Percentiles rank a stretch among this genome's conserved stretches.
Evolutionary conservation across 2,797 vertebrate species (phyloP).

Genomic region (Fratercula arctica): DNA sequence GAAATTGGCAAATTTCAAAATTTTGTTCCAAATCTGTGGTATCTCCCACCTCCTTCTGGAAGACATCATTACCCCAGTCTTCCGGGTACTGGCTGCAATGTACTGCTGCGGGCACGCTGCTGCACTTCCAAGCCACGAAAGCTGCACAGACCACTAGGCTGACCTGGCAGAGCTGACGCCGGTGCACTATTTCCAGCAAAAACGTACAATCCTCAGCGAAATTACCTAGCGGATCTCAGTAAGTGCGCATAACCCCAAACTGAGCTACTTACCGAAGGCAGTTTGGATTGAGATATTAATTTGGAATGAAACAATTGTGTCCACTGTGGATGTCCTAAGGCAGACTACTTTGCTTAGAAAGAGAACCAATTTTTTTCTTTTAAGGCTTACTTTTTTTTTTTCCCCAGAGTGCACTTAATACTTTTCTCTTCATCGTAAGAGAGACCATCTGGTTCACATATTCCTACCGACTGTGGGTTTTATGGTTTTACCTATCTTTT

Average conservation of each 20-base stretch:
- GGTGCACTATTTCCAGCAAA: not conserved
- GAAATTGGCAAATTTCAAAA: not conserved
- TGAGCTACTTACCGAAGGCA: not conserved
- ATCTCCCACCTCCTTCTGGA: not conserved
- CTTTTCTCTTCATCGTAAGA: not conserved
- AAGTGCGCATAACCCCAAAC: not conserved
- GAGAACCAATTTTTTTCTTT: not conserved
- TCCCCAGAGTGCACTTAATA: not conserved
- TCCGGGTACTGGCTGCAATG: not conserved
- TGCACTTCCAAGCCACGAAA: not conserved
- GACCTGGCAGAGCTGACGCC: not conserved
- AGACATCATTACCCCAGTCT: not conserved
- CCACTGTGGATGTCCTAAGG: not conserved
- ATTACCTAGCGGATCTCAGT: not conserved
- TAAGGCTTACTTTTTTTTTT: not conserved
- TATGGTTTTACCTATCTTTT: conserved; percentile 27
- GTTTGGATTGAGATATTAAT: not conserved
- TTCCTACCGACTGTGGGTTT: not conserved
- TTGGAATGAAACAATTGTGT: not conserved
- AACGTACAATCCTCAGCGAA: not conserved
- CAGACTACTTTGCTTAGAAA: not conserved
- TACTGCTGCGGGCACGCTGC: not conserved
- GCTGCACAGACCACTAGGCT: not conserved
- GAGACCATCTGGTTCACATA: not conserved
- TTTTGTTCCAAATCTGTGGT: not conserved